These are phyloP conservation scores for Hirudo medicinalis DNA, from an alignment of 1,140 invertebrate species.

Conservation along the genomic window DNA sequence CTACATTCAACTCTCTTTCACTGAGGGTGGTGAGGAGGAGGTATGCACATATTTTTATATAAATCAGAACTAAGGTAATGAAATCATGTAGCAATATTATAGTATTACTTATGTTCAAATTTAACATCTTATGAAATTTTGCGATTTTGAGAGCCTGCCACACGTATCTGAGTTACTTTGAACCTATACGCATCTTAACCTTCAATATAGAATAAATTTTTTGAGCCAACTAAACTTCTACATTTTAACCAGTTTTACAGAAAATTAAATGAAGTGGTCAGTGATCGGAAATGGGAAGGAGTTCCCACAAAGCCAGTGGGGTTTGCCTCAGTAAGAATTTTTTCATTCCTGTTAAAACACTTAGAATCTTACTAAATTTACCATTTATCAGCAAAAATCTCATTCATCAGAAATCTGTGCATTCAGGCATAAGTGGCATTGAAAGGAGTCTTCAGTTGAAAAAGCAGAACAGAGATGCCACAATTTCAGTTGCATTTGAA, in stretches of 20 bases:
- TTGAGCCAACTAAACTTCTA: not conserved
- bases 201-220: too few relatives aligned
- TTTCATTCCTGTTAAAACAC: not conserved
- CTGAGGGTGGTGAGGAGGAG: conserved; percentile 60
- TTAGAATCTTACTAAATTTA: not conserved
- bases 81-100: too few relatives aligned
- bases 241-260: not conserved
- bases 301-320: not conserved
- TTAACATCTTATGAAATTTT: not conserved
- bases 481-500: conserved; percentile 82
- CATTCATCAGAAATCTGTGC: conserved; percentile 28
- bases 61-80: too few relatives aligned
- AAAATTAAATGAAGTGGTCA: too few relatives aligned
- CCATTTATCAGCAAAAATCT: conserved; percentile 15
- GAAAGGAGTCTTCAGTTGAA: conserved; percentile 79
- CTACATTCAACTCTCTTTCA: conserved; percentile 74
- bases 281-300: too few relatives aligned
- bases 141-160: not conserved
- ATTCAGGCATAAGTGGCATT: conserved; percentile 78
- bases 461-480: conserved; percentile 74
- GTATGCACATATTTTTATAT: not conserved
- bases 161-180: not conserved
- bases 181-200: not conserved
- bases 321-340: not conserved
- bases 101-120: too few relatives aligned